Percentiles rank a stretch among this genome's conserved stretches.
Evolutionary conservation across 2,888 invertebrate genomes (phyloP).

Genomic region (Polia nebulosa): DNA sequence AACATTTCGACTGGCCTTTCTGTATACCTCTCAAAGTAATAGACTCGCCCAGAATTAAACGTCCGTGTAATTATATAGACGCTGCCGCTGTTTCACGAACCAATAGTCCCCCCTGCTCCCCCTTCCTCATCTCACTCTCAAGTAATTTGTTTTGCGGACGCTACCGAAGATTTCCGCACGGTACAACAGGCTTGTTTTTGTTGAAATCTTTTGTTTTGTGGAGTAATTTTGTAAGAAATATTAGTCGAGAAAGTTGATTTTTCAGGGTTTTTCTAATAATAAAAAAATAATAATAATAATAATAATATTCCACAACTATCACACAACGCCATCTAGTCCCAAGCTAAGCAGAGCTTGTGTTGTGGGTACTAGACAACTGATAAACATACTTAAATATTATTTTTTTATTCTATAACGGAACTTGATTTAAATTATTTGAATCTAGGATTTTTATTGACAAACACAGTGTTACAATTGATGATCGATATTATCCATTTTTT

Average conservation of each 20-base stretch:
- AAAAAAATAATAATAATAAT: no score
- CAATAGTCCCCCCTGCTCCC: constrained; percentile 46
- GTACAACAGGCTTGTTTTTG: constrained; percentile 59
- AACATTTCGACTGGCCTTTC: constrained; percentile 36
- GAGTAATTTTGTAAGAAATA: constrained; percentile 15
- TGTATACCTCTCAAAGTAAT: constrained; percentile 34
- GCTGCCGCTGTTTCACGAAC: constrained; percentile 66
- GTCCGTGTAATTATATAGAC: constrained; percentile 66
- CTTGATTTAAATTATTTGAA: not conserved
- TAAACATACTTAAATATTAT: no score
- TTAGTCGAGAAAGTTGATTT: constrained; percentile 5
- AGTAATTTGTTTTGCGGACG: constrained; percentile 67
- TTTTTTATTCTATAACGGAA: no score
- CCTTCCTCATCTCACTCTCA: constrained; percentile 45
- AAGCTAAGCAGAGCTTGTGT: no score
- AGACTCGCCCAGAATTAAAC: constrained; percentile 60
- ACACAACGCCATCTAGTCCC: no score
- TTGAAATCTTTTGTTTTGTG: constrained; percentile 52
- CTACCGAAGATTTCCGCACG: constrained; percentile 52
- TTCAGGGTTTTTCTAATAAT: not conserved
- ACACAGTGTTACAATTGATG: no score
- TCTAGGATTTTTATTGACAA: not conserved
- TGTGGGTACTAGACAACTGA: no score
- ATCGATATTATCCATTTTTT: no score
- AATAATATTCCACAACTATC: no score